Percentiles rank a stretch among this genome's conserved stretches.
phyloP scores from a whole-genome alignment of 2,113 vertebrate species.

The Leiothrix lutea region DNA sequence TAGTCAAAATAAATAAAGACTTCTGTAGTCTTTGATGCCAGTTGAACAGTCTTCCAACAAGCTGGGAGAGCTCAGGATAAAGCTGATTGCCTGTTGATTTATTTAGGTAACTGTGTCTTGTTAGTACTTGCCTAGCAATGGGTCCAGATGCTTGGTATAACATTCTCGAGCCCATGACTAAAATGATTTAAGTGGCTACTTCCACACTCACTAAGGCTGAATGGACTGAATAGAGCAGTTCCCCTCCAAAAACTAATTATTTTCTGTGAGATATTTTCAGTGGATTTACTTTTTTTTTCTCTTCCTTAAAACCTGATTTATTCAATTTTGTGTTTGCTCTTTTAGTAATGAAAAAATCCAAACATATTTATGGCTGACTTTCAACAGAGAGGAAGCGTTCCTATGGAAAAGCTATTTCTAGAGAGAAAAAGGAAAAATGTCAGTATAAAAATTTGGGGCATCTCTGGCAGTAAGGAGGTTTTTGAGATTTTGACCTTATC shows the following conservation, averaged over 20 bases:
- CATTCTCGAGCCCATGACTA: not conserved
- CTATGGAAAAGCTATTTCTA: not conserved
- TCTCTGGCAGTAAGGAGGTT: not conserved
- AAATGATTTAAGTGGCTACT: not conserved
- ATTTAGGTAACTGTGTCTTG: constrained; percentile 3
- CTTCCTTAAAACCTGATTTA: not conserved
- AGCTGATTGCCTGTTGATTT: not conserved
- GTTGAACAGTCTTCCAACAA: not conserved
- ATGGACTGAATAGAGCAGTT: not conserved
- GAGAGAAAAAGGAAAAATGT: not conserved
- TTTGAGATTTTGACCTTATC: not conserved
- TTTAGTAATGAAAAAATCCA: not conserved
- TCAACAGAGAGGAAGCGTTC: not conserved
- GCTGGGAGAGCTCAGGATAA: not conserved
- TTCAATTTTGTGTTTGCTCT: not conserved
- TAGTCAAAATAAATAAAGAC: not conserved
- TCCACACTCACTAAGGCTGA: not conserved
- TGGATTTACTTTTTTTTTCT: not conserved
- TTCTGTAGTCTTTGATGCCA: not conserved
- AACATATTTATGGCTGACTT: not conserved
- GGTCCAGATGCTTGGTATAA: not conserved
- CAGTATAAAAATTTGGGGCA: not conserved
- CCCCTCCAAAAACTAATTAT: not conserved
- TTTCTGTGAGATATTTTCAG: not conserved
- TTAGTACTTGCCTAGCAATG: constrained; percentile 2